Base-by-base conservation (phyloP, 2,113 vertebrate genomes). In the Oreochromis spilurus region DNA sequence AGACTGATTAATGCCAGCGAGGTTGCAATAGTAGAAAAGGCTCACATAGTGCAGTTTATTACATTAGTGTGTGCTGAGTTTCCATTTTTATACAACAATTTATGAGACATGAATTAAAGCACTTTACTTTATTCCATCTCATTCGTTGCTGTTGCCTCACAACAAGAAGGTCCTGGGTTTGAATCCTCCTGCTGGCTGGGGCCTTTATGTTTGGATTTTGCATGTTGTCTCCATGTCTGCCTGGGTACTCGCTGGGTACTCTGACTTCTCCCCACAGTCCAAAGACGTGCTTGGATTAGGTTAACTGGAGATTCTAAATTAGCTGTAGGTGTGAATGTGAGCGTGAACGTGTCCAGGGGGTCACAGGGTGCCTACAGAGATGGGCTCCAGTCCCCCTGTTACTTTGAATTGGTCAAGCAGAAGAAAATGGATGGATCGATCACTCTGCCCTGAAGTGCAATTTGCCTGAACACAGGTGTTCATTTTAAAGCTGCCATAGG, bases 1-100 rank as follows among this genome's bases (percentile, higher is more conserved):
- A 94, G 60, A 84, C 54, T 70, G 57, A 83, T 86, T 58, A 84
- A 79, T 26, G 43, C 54, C 83, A 89, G 54, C 6, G 26, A 58
- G 21, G 48, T 60, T 43, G 26, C 77, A 84, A 43, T 12, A 7
- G 24, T 13, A 53, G 54, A 29, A 78, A 79, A 81, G 13, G n/a
- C 5, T 82, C 26, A 48, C 58, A 65, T 60, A 57, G 54, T 29
- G 36, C 34, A 5, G 26, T 34, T 24, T 80, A 38, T 87, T 86
- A 67, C 45, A 60, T 29, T 31, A 81, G 36, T 17, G 31, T 70
- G 31, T 10, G 17, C 13, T 55, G 50, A 38, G 29, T 83, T 75
- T 57, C n/a, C 26, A 12, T 17, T 60, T 84, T 85, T 24, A n/a
- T n/a, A 43, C 5, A 77, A 29, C 34, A 62, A 5, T 8, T 31